Evolutionary conservation across 2,797 vertebrate genomes (phyloP).

Genomic region (Scomberomorus guttatus): DNA sequence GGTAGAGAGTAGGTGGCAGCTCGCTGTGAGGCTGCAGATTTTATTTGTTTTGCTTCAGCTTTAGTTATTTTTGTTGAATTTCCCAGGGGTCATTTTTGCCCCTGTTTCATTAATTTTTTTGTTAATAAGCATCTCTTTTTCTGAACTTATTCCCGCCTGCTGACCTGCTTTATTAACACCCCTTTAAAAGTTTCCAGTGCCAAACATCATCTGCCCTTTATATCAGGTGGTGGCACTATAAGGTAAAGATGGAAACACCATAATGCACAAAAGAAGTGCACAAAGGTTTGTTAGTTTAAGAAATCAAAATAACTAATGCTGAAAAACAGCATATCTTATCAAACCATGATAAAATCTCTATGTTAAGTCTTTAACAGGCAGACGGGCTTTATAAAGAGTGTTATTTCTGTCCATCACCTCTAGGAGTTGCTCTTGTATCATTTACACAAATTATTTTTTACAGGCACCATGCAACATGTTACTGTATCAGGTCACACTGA

Average conservation of each 20-base stretch:
- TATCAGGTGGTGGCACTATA: no score
- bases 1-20: no score
- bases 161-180: no score
- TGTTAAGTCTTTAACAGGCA: background rate
- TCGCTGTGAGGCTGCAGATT: no score
- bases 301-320: background rate
- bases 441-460: background rate
- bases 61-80: no score
- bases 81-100: no score
- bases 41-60: no score
- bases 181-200: no score
- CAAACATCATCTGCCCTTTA: no score
- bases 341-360: background rate
- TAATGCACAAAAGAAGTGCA: background rate
- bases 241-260: background rate
- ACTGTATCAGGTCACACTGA: background rate
- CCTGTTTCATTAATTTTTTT: no score
- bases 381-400: background rate
- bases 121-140: no score
- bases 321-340: background rate
- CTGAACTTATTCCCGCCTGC: no score
- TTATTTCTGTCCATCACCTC: constrained; percentile 38
- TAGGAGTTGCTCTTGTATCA: constrained; percentile 54
- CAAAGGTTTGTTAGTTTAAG: background rate
- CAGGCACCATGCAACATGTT: background rate